Percentiles rank a stretch among this genome's conserved stretches.
Evolutionary conservation across 2,888 invertebrate species (phyloP).

Genomic region (Doris montereyensis): DNA sequence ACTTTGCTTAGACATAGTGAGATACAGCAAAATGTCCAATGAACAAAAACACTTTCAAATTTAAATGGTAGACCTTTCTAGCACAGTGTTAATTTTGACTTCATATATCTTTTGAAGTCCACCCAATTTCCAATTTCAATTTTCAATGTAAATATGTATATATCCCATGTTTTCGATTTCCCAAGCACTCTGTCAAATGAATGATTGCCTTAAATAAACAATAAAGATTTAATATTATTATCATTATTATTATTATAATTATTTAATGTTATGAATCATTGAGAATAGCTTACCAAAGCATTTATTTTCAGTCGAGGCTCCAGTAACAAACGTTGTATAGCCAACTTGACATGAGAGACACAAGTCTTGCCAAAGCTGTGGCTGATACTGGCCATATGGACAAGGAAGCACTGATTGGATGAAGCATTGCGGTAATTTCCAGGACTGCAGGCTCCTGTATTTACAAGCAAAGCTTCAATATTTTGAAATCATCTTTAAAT

Average conservation of each 20-base stretch:
- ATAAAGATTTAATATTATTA: too few relatives aligned
- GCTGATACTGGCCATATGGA: slow-evolving; percentile 45
- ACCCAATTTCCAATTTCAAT: too few relatives aligned
- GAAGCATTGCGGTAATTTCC: slow-evolving; percentile 25
- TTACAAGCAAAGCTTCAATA: too few relatives aligned
- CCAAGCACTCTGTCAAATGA: slow-evolving; percentile 54
- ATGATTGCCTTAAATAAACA: slow-evolving; percentile 3
- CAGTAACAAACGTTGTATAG: slow-evolving; percentile 34
- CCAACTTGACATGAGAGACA: slow-evolving; percentile 76
- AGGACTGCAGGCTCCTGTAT: slow-evolving; percentile 44
- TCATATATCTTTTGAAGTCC: too few relatives aligned
- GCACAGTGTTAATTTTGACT: too few relatives aligned
- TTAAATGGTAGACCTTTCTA: too few relatives aligned
- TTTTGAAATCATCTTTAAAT: too few relatives aligned
- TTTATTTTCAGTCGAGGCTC: slow-evolving; percentile 3
- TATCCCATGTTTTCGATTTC: too few relatives aligned
- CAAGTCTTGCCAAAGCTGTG: slow-evolving; percentile 80
- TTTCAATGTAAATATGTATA: too few relatives aligned
- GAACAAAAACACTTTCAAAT: too few relatives aligned
- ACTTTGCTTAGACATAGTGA: too few relatives aligned
- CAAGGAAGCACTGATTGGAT: slow-evolving; percentile 37
- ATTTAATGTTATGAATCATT: not conserved
- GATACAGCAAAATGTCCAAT: too few relatives aligned
- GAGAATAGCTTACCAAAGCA: slow-evolving; percentile 41
- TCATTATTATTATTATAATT: not conserved